A percentile compares a stretch with the other conserved stretches of the same genome.
Conservation (phyloP, 2,888 invertebrate genomes). For the Euplagia quadripunctaria region DNA sequence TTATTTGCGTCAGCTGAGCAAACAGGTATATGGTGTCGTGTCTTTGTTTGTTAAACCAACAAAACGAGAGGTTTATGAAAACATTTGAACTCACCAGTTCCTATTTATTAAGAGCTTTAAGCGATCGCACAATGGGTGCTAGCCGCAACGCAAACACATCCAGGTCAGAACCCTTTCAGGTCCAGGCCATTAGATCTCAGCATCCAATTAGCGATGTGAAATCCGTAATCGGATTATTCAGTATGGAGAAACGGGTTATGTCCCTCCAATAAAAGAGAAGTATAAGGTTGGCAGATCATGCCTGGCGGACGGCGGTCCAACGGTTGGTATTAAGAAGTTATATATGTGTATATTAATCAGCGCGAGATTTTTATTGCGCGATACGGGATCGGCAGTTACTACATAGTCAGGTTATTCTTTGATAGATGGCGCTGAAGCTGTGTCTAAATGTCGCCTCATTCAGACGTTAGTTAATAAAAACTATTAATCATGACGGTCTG, state of each 20-base stretch:
- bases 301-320: neutral
- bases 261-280: neutral
- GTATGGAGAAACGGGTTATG: neutral
- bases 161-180: neutral
- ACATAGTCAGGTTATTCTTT: no score
- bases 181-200: neutral
- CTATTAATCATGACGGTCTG: no score
- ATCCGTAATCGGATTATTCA: neutral
- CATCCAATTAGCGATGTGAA: neutral
- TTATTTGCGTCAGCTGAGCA: slow-evolving; percentile 25
- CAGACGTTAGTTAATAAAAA: no score
- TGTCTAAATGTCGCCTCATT: no score
- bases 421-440: no score
- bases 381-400: no score
- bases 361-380: no score
- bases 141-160: neutral
- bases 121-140: neutral
- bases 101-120: neutral
- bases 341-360: no score
- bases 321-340: no score
- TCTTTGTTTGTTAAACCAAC: slow-evolving; percentile 24
- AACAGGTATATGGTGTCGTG: slow-evolving; percentile 23
- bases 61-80: slow-evolving; percentile 10
- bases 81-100: neutral
- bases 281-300: neutral